Evolutionary conservation across 53 echinoderm and acorn worm species (phyloP), one percentile per base, ranked within the genome.

Genomic region (Crossaster papposus): DNA sequence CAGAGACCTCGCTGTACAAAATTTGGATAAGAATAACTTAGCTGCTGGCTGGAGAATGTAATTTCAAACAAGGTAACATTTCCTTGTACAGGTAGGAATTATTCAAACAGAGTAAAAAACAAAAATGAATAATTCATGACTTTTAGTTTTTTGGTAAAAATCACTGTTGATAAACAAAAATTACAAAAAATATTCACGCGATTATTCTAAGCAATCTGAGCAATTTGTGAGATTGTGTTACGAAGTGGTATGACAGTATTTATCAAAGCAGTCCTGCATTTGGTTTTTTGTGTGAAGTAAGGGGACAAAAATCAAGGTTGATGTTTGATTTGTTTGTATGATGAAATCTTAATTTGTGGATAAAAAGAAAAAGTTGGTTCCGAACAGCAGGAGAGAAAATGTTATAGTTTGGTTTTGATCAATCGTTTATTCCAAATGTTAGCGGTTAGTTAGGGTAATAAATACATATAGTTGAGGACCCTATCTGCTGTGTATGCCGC

Each of bases 111-210:
- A 74, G 34, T 36, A 1, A 14, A 74, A n/a, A n/a, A n/a, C n/a
- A n/a, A n/a, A n/a, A n/a, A 74, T 65, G 18, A 83, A 83, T 35
- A 70, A 50, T 68, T 23, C 30, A 83, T n/a, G n/a, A 34, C 70
- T 70, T 3, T 65, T 12, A 29, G n/a, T 17, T 68, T 65, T 28
- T 44, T n/a, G n/a, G n/a, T n/a, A n/a, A 24, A 36, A 24, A 68
- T 83, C 83, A 65, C 38, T 23, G 83, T 35, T 70, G 70, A 15
- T 83, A 68, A 32, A n/a, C n/a, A n/a, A n/a, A n/a, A n/a, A n/a
- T n/a, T n/a, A n/a, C n/a, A n/a, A n/a, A n/a, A n/a, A 65, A 30
- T 0, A 64, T 81, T 81, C 81, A 81, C n/a, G 81, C 29, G 62
- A 54, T 3, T 28, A 31, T 23, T 5, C 2, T 71, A 13, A 13